These are phyloP conservation scores for Crotophaga sulcirostris DNA, from an alignment of 2,113 vertebrate genomes.

Conservation along the genomic window DNA sequence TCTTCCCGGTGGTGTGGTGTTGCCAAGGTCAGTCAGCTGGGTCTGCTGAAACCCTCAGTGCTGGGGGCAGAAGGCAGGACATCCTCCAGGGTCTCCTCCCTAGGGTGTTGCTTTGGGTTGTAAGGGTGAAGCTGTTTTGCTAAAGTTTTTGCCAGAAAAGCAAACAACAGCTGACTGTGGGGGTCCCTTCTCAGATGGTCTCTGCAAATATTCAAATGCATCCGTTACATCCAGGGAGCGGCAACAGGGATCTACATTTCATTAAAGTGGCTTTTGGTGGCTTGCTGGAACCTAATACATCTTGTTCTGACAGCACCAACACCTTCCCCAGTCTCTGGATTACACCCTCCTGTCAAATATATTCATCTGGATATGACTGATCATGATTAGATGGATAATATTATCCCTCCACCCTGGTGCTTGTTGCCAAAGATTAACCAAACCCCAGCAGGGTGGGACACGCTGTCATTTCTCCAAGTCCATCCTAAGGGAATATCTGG, in stretches of 20 bases:
- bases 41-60: no score
- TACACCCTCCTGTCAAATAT: neutral
- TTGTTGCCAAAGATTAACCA: neutral
- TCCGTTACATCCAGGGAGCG: rapidly evolving
- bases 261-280: no score
- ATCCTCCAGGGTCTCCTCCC: neutral
- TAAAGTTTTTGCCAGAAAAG: neutral
- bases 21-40: no score
- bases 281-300: neutral
- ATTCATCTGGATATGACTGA: neutral
- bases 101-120: neutral
- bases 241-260: neutral
- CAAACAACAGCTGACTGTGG: neutral
- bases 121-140: neutral
- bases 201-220: neutral
- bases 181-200: no score
- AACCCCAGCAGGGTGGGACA: neutral
- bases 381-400: neutral
- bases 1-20: no score
- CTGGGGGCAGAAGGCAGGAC: no score
- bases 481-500: neutral
- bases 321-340: neutral
- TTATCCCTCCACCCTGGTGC: neutral
- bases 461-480: neutral
- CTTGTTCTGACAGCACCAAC: neutral